Conservation (phyloP, 1,140 invertebrate species). For the Scaptomyza graminum region DNA sequence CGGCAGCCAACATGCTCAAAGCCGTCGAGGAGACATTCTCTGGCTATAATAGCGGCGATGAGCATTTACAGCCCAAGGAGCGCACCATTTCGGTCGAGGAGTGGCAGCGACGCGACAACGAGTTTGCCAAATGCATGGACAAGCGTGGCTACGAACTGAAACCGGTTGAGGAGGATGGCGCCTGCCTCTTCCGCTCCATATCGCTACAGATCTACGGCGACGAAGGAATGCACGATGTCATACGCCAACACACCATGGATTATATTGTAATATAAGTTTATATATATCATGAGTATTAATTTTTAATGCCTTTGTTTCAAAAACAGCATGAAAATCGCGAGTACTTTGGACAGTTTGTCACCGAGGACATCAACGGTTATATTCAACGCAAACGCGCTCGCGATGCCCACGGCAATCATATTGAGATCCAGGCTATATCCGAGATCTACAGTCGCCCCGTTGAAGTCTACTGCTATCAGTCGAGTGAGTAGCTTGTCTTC, state of each 20-base stretch:
- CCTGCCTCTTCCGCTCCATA: slow-evolving; percentile 95
- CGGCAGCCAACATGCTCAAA: slow-evolving; percentile 64
- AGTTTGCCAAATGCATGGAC: slow-evolving; percentile 90
- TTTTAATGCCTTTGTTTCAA: background rate
- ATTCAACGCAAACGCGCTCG: slow-evolving; percentile 91
- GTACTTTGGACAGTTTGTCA: slow-evolving; percentile 96
- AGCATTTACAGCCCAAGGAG: slow-evolving; percentile 87
- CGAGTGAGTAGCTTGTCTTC: slow-evolving; percentile 85
- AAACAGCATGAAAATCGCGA: slow-evolving; percentile 89
- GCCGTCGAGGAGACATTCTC: slow-evolving; percentile 80
- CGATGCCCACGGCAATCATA: slow-evolving; percentile 95
- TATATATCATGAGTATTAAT: background rate
- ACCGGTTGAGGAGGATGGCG: slow-evolving; percentile 96
- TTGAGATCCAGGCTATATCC: slow-evolving; percentile 97
- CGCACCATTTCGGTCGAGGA: slow-evolving; percentile 86
- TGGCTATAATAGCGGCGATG: slow-evolving; percentile 92
- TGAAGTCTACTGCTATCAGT: slow-evolving; percentile 95
- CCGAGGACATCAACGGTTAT: slow-evolving; percentile 95
- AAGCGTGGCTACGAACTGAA: slow-evolving; percentile 92
- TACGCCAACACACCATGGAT: slow-evolving; percentile 95
- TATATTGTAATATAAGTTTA: slow-evolving; percentile 90
- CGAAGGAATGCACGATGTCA: slow-evolving; percentile 94
- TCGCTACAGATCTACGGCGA: slow-evolving; percentile 97
- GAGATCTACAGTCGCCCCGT: slow-evolving; percentile 97
- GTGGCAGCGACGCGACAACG: slow-evolving; percentile 87